phyloP scores from a whole-genome alignment of 2,797 vertebrate species.

The Schizopygopsis pylzovi region DNA sequence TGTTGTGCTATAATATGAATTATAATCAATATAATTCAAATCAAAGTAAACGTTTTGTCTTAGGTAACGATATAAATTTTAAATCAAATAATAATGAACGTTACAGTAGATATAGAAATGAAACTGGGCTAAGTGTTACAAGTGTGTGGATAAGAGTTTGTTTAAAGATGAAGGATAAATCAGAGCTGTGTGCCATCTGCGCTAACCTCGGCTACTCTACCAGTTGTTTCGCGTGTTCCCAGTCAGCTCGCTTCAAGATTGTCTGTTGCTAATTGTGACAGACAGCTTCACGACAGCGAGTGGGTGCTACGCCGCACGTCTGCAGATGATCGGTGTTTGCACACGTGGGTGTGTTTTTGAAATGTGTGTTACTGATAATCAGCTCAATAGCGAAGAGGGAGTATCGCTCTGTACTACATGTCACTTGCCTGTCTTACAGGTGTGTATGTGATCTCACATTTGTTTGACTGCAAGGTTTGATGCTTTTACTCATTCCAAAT shows the following conservation, averaged over 20 bases:
- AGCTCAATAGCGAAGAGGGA: slow-evolving; percentile 18
- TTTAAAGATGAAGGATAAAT: not conserved
- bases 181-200: not conserved
- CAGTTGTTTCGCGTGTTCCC: slow-evolving; percentile 6
- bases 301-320: not conserved
- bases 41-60: no score
- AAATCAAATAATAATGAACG: no score
- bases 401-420: slow-evolving; percentile 14
- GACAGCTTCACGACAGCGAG: slow-evolving; percentile 42
- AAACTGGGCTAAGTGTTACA: not conserved
- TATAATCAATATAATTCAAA: no score
- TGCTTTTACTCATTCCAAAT: slow-evolving; percentile 20
- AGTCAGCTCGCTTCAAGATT: slow-evolving; percentile 12
- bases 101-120: no score
- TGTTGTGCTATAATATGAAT: no score
- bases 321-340: not conserved
- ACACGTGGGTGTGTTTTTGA: slow-evolving; percentile 28
- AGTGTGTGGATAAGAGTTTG: not conserved
- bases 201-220: slow-evolving; percentile 24
- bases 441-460: slow-evolving; percentile 26
- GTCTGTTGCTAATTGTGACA: slow-evolving; percentile 37
- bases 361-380: slow-evolving; percentile 38
- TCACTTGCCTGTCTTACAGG: not conserved
- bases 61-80: no score
- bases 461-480: slow-evolving; percentile 23